phyloP scores from a whole-genome alignment of 2,888 invertebrate species.

The Andrena bicolor region DNA sequence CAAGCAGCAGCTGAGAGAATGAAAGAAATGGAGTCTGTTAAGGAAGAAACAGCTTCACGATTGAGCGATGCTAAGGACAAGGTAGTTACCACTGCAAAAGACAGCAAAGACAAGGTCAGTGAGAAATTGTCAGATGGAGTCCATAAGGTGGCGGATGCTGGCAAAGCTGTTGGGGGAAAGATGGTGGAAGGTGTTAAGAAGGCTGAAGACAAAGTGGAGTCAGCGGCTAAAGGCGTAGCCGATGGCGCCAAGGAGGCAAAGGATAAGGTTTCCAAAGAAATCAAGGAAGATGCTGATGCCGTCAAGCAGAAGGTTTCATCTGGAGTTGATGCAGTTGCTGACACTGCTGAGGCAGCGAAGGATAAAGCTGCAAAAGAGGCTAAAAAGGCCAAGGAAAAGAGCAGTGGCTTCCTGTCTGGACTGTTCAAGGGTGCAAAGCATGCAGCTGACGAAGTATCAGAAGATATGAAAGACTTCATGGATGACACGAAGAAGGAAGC shows the following conservation, averaged over 20 bases:
- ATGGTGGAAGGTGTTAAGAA: conserved; percentile 49
- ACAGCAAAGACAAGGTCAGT: conserved; percentile 45
- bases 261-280: conserved; percentile 75
- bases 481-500: conserved; percentile 84
- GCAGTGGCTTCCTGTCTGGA: conserved; percentile 70
- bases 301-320: conserved; percentile 59
- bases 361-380: conserved; percentile 71
- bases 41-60: neutral
- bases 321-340: conserved; percentile 80
- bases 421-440: conserved; percentile 74
- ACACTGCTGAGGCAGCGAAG: conserved; percentile 86
- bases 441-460: conserved; percentile 66
- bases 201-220: conserved; percentile 58
- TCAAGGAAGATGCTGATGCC: conserved; percentile 78
- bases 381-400: conserved; percentile 68
- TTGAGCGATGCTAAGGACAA: neutral
- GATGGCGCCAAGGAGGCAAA: conserved; percentile 43
- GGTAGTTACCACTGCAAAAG: conserved; percentile 27
- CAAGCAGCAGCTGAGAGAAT: neutral
- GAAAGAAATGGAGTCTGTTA: neutral
- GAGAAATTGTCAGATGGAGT: neutral
- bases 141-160: conserved; percentile 52
- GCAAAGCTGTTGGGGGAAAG: conserved; percentile 83
- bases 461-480: conserved; percentile 84
- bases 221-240: conserved; percentile 79